Conservation (phyloP, 2,113 vertebrate genomes). For the Monopterus albus region DNA sequence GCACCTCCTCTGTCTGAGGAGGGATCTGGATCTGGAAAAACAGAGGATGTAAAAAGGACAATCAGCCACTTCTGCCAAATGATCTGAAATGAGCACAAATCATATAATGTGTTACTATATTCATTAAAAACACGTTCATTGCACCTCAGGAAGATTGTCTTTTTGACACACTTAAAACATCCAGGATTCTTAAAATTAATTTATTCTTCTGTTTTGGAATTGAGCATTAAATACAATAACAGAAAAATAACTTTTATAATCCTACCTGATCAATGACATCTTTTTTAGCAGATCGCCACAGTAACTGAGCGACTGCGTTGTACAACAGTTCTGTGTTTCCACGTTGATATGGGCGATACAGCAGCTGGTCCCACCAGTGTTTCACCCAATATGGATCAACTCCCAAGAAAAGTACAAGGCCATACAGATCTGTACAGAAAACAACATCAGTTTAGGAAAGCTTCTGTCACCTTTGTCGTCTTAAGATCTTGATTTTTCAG, state of each 20-base stretch:
- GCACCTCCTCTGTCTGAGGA: constrained; percentile 93
- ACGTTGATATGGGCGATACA: constrained; percentile 93
- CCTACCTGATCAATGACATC: constrained; percentile 96
- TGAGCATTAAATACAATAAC: not conserved
- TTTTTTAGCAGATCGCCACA: constrained; percentile 98
- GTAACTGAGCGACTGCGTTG: constrained; percentile 87
- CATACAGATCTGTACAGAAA: constrained; percentile 89
- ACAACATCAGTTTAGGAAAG: not conserved
- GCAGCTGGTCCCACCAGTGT: constrained; percentile 95
- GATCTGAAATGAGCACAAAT: not conserved
- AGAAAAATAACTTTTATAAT: not conserved
- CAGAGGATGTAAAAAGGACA: not conserved
- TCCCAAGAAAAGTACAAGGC: constrained; percentile 94
- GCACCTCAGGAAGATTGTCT: too few relatives aligned
- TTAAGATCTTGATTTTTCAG: too few relatives aligned
- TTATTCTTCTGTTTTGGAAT: too few relatives aligned
- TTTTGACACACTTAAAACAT: too few relatives aligned
- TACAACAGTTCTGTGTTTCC: constrained; percentile 91
- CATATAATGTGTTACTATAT: not conserved
- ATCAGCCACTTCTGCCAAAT: not conserved
- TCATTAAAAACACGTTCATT: not conserved
- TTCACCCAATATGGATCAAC: constrained; percentile 98
- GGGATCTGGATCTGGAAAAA: constrained; percentile 93
- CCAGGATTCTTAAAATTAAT: too few relatives aligned
- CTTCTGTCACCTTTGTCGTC: not conserved